Conservation (phyloP, 2,113 vertebrate species). For the Syngnathoides biaculeatus region DNA sequence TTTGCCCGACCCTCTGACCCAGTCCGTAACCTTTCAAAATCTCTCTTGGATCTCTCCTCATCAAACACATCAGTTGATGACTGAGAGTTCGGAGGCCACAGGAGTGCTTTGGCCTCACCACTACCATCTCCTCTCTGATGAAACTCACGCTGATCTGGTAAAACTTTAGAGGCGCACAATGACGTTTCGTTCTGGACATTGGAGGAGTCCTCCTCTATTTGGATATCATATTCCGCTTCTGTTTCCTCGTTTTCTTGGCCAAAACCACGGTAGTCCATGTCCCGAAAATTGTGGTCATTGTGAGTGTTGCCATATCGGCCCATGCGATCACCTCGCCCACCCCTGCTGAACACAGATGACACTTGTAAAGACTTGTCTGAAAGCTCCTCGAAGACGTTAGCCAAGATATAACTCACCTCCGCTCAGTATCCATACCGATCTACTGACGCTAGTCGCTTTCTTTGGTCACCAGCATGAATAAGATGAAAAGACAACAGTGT, state of each 20-base stretch:
- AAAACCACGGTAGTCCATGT: slow-evolving; percentile 82
- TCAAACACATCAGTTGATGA: slow-evolving; percentile 42
- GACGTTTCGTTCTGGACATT: slow-evolving; percentile 41
- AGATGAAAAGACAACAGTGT: neutral
- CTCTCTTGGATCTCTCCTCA: slow-evolving; percentile 51
- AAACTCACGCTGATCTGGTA: slow-evolving; percentile 38
- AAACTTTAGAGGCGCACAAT: slow-evolving; percentile 37
- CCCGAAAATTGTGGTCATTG: slow-evolving; percentile 81
- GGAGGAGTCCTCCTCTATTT: slow-evolving; percentile 60
- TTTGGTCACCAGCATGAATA: slow-evolving; percentile 6
- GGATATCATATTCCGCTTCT: slow-evolving; percentile 50
- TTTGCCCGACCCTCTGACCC: slow-evolving; percentile 32
- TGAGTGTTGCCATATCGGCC: slow-evolving; percentile 79
- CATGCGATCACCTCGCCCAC: slow-evolving; percentile 81
- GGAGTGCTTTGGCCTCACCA: slow-evolving; percentile 34
- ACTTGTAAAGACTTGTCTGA: neutral
- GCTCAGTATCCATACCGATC: slow-evolving; percentile 66
- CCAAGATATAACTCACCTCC: slow-evolving; percentile 56
- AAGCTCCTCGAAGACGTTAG: neutral
- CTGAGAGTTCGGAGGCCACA: slow-evolving; percentile 34
- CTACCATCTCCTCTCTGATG: slow-evolving; percentile 28
- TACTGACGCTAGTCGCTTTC: slow-evolving; percentile 8
- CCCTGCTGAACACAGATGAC: slow-evolving; percentile 54
- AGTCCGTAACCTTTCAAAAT: slow-evolving; percentile 50
- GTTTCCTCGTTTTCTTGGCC: slow-evolving; percentile 64